Evolutionary conservation across 2,888 invertebrate genomes (phyloP), one percentile per base, ranked within the genome.

Genomic region (Coenonympha glycerion): DNA sequence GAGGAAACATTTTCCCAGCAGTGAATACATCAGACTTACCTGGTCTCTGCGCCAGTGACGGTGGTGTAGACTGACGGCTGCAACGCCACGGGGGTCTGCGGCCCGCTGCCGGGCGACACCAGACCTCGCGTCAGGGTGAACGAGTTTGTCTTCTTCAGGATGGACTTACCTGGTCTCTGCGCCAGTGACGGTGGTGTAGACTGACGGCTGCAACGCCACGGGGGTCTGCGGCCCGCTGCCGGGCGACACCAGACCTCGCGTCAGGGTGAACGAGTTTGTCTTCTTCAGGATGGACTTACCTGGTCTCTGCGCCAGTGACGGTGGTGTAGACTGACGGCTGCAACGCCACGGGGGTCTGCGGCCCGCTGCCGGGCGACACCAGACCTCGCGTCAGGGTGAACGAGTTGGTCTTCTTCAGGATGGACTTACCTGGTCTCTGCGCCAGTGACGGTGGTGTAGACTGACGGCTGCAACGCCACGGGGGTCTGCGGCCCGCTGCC

Each of bases 31-130:
- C n/a, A n/a, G n/a, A n/a, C n/a, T n/a, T n/a, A n/a, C n/a, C n/a
- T n/a, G n/a, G n/a, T 94, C 74, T 96, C 95, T 0, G 95, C 95
- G 9, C 95, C 95, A 0, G 95, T 96, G 13, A 96, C 95, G 0
- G 96, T 96, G 16, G 94, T 93, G 67, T 96, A 96, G 0, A 92
- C 92, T 3, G 90, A 90, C 56, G 91, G 91, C 4, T 77, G 76
- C 0, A 49, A 33, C 2, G 51, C 53, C 24, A 49, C 18, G 4
- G 75, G 73, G 0, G 76, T 56, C 33, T 63, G 62, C 80, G 58
- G 90, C 76, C 73, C 88, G 79, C 90, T 86, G 58, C 89, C 86
- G 0, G 73, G 69, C 0, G 65, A 89, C 79, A 49, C 90, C 79
- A 79, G n/a, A n/a, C n/a, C n/a, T n/a, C n/a, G n/a, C n/a, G n/a